Conservation (phyloP, 2,888 invertebrate genomes). For the Odontocolon sp. region DNA sequence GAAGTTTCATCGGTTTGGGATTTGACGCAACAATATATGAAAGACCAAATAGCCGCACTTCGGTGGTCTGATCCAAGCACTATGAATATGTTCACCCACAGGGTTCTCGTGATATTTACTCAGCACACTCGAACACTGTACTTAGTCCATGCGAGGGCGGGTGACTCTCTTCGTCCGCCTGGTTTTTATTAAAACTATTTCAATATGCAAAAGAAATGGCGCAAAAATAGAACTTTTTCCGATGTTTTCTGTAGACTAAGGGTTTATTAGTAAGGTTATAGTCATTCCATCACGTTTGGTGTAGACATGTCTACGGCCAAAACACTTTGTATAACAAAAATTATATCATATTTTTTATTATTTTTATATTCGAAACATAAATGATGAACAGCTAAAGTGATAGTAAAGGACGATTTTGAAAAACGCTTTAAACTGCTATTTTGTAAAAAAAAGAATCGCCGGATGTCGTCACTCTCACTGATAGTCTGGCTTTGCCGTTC, state of each 20-base stretch:
- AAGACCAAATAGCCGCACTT: conserved; percentile 31
- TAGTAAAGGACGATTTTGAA: too few species aligned
- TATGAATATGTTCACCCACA: conserved; percentile 37
- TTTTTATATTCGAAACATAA: too few species aligned
- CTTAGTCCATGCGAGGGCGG: conserved; percentile 31
- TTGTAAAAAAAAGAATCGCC: not conserved
- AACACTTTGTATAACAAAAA: too few species aligned
- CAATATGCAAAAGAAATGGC: conserved; percentile 45
- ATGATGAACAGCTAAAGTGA: too few species aligned
- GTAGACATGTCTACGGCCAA: too few species aligned
- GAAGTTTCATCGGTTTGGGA: conserved; percentile 14
- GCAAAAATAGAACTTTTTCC: conserved; percentile 4
- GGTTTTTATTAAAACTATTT: conserved; percentile 53
- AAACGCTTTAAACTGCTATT: too few species aligned
- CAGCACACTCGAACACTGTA: conserved; percentile 46
- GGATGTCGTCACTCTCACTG: too few species aligned
- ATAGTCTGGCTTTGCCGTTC: not conserved
- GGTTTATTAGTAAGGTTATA: not conserved
- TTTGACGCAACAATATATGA: conserved; percentile 42
- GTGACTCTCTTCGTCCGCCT: conserved; percentile 10
- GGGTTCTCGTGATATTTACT: conserved; percentile 46
- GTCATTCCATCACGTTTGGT: too few species aligned
- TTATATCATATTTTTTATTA: too few species aligned
- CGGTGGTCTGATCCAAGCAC: conserved; percentile 34
- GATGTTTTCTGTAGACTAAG: not conserved